phyloP scores from a whole-genome alignment of 2,888 invertebrate genomes.

The Rhagophthalmus giganteus region DNA sequence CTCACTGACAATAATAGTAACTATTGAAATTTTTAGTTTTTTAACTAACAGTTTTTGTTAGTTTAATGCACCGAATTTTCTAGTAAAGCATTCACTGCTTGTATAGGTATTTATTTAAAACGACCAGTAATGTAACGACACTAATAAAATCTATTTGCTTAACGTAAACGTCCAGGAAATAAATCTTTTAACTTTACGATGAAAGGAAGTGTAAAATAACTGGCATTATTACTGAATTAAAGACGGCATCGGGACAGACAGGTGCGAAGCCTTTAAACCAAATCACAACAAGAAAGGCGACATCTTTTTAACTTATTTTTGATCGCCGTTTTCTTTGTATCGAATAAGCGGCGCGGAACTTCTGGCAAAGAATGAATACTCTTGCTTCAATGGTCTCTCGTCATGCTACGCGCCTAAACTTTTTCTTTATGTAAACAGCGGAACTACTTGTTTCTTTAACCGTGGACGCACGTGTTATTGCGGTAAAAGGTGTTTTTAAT shows the following conservation, averaged over 20 bases:
- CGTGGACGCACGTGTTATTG: slow-evolving; percentile 34
- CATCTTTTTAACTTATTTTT: neutral
- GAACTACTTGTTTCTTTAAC: slow-evolving; percentile 31
- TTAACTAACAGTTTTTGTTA: no score
- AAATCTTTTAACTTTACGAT: slow-evolving; percentile 12
- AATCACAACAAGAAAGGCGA: slow-evolving; percentile 7
- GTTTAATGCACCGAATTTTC: no score
- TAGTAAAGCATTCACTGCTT: no score
- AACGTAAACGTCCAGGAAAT: no score
- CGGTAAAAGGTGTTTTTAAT: slow-evolving; percentile 21
- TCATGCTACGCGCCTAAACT: neutral
- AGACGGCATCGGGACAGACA: slow-evolving; percentile 12
- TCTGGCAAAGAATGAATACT: neutral
- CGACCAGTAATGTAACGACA: no score
- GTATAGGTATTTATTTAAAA: no score
- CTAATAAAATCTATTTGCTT: no score
- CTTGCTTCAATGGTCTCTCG: neutral
- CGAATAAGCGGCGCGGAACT: neutral
- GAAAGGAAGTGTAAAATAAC: slow-evolving; percentile 17
- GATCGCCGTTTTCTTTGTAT: neutral
- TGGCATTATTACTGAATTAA: slow-evolving; percentile 11
- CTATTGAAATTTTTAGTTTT: no score
- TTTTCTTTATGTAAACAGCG: slow-evolving; percentile 4
- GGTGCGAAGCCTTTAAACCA: slow-evolving; percentile 33
- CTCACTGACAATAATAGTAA: no score